Evolutionary conservation across 2,888 invertebrate species (phyloP).

Genomic region (Megastigmus dorsalis): DNA sequence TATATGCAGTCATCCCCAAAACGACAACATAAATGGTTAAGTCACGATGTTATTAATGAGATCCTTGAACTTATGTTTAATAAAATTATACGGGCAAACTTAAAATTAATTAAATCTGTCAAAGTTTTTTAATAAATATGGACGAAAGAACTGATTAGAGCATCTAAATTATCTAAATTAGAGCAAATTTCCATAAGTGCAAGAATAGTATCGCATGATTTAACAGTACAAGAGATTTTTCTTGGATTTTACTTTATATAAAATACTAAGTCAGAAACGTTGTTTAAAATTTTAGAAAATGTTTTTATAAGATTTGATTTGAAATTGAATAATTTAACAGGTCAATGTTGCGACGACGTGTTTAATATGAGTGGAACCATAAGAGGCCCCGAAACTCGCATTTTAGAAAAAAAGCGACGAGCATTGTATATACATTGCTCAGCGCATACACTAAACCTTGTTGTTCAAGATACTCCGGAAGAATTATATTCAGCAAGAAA

Average conservation of each 20-base stretch:
- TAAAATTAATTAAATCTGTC: neutral
- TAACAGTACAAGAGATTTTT: constrained; percentile 33
- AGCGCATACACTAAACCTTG: constrained; percentile 21
- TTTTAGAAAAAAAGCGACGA: neutral
- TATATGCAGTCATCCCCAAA: too few relatives aligned
- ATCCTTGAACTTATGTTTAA: constrained; percentile 29
- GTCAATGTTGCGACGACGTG: neutral
- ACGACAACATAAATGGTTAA: constrained; percentile 22
- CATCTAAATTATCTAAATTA: neutral
- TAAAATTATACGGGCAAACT: constrained; percentile 6
- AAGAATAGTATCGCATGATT: constrained; percentile 30
- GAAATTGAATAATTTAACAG: neutral
- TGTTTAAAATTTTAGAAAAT: constrained; percentile 2
- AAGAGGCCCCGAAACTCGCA: neutral
- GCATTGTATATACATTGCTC: neutral
- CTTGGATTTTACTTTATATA: neutral
- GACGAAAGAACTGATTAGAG: too few relatives aligned
- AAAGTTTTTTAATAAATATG: neutral
- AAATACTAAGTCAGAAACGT: neutral
- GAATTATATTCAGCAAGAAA: neutral
- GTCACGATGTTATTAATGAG: constrained; percentile 34
- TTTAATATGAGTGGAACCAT: neutral
- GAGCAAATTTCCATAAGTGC: constrained; percentile 1
- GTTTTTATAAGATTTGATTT: constrained; percentile 19
- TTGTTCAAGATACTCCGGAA: constrained; percentile 16